Evolutionary conservation across 1,140 invertebrate genomes (phyloP), one percentile per base, ranked within the genome.

Genomic region (Zaprionus vittiger): DNA sequence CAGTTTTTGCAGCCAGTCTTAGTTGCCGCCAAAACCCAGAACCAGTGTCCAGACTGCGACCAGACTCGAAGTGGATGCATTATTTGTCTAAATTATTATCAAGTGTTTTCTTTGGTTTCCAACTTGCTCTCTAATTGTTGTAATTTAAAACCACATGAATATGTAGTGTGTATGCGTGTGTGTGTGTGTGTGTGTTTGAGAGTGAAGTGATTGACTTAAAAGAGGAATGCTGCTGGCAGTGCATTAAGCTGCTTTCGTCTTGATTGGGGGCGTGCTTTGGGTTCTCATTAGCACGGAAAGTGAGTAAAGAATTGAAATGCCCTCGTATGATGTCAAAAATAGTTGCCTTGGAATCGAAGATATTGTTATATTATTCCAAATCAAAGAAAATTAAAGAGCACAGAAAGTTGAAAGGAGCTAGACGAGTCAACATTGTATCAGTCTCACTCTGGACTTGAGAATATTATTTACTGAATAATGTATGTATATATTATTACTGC

Each of bases 1-100:
- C 69, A 66, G 44, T 55, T 73, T 17, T 72, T 17, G 38, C 38
- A 24, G 20, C 41, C 12, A 26, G 34, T 38, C 52, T 24, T 17
- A 56, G 41, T 49, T 44, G 38, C 47, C 47, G 38, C 38, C 15
- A 12, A 70, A 63, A 64, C 73, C 73, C 34, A 65, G 55, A 71
- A 34, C 4, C 38, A 17, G 15, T 5, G 38, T 57, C 59, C 66
- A 75, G 67, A 70, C 73, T 14, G 24, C 28, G 28, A 17, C 49
- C 26, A 70, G 66, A 70, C 66, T 63, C 12, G 7, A 69, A 70
- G 66, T 63, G 59, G 65, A 5, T 31, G 47, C 22, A 60, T 70
- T 63, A 57, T 12, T 38, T 37, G 34, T 22, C n/a, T 37, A 63
- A 65, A 65, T 69, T 76, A 76, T 64, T 69, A 17, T 24, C 20